These are phyloP conservation scores for Erythrocercus mccallii DNA, from an alignment of 2,113 vertebrate species.

Conservation along the genomic window DNA sequence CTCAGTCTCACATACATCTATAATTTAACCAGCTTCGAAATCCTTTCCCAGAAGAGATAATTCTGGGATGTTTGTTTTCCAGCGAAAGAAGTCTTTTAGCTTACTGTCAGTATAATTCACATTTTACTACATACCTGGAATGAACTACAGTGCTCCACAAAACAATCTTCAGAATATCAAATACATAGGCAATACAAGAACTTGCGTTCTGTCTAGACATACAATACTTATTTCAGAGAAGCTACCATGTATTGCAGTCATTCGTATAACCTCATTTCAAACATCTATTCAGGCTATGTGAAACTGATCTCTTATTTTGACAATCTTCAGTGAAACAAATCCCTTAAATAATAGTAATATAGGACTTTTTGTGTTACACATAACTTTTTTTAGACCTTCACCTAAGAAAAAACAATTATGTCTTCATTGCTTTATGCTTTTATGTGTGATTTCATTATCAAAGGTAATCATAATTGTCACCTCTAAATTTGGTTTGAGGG, in stretches of 20 bases:
- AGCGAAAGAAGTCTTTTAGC: background rate
- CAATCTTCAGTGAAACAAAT: background rate
- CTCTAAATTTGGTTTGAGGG: background rate
- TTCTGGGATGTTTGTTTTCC: background rate
- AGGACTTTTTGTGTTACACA: background rate
- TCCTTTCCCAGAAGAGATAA: background rate
- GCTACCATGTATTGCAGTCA: background rate
- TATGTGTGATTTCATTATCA: background rate
- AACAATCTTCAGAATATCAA: background rate
- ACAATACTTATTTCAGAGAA: background rate
- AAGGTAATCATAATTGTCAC: background rate
- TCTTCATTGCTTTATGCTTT: background rate
- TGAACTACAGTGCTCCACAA: background rate
- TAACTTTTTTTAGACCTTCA: background rate
- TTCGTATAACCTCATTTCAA: background rate
- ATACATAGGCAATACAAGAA: background rate
- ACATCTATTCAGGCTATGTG: background rate
- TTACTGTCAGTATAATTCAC: background rate
- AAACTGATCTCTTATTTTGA: conserved; percentile 28
- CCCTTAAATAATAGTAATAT: conserved; percentile 1
- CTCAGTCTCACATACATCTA: background rate
- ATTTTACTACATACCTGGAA: background rate
- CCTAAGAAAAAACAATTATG: background rate
- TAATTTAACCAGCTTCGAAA: conserved; percentile 6
- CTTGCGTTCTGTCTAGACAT: background rate